Conservation (phyloP, 2,797 vertebrate genomes). For the Protonibea diacanthus region DNA sequence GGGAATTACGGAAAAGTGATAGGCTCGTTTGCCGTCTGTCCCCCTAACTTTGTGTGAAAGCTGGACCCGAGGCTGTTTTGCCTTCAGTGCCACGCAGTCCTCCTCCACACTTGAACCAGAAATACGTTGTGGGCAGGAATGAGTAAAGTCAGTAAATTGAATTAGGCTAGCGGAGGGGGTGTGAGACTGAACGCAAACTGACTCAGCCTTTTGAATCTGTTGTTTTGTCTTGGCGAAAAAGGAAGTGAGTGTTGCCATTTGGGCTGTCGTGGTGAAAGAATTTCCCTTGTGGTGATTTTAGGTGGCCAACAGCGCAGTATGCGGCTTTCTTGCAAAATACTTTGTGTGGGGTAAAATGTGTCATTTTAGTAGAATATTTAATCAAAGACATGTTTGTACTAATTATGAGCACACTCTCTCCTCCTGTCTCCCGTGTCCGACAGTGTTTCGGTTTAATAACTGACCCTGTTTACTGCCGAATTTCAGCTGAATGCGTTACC, state of each 20-base stretch:
- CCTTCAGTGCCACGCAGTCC: constrained; percentile 54
- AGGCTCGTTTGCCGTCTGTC: constrained; percentile 21
- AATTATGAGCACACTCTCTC: too few species aligned
- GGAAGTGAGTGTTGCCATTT: constrained; percentile 13
- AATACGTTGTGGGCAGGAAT: constrained; percentile 50
- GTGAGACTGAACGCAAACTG: constrained; percentile 27
- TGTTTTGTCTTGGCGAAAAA: constrained; percentile 18
- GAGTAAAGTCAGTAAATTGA: constrained; percentile 66
- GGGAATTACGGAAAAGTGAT: constrained; percentile 48
- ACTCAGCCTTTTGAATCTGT: constrained; percentile 8
- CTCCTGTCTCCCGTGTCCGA: too few species aligned
- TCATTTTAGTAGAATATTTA: too few species aligned
- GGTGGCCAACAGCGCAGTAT: too few species aligned
- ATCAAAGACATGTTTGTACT: too few species aligned
- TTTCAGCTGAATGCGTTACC: too few species aligned
- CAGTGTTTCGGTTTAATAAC: too few species aligned
- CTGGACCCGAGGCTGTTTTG: constrained; percentile 54
- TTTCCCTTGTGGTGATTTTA: too few species aligned
- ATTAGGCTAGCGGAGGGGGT: constrained; percentile 48
- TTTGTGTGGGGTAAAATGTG: too few species aligned
- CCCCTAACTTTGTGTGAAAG: constrained; percentile 19
- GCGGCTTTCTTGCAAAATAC: too few species aligned
- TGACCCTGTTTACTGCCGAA: too few species aligned
- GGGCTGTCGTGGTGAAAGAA: too few species aligned
- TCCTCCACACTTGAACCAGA: constrained; percentile 46